Conservation (phyloP, 2,797 vertebrate species). For the Platyrinchus mystaceus region DNA sequence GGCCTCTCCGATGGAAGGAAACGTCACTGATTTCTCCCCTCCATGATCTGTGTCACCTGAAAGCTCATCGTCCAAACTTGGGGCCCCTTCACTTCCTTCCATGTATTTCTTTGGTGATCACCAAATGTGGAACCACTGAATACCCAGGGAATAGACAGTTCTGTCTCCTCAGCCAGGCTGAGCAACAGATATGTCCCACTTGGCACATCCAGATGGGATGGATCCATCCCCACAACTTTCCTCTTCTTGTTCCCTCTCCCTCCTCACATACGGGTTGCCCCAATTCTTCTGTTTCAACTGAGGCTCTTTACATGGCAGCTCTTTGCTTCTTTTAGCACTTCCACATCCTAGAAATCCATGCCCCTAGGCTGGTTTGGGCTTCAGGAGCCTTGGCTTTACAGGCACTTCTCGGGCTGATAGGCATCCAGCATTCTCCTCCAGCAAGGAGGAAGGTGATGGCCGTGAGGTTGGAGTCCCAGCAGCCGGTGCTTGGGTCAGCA, state of each 20-base stretch:
- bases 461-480: neutral
- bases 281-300: neutral
- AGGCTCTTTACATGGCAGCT: neutral
- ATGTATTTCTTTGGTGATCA: neutral
- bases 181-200: neutral
- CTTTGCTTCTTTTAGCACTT: neutral
- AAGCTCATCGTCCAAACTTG: neutral
- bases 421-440: neutral
- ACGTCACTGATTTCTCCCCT: neutral
- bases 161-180: neutral
- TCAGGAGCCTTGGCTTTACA: neutral
- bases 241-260: neutral
- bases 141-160: neutral
- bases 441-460: neutral
- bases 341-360: neutral
- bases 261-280: neutral
- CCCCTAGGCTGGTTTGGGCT: neutral
- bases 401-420: neutral
- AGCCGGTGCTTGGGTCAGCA: rapidly evolving
- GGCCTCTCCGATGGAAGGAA: neutral
- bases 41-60: neutral
- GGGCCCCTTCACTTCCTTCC: neutral
- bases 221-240: neutral
- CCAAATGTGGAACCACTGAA: neutral
- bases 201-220: neutral